These are phyloP conservation scores for Pseudonaja textilis DNA, from an alignment of 2,113 vertebrate genomes.

Conservation along the genomic window DNA sequence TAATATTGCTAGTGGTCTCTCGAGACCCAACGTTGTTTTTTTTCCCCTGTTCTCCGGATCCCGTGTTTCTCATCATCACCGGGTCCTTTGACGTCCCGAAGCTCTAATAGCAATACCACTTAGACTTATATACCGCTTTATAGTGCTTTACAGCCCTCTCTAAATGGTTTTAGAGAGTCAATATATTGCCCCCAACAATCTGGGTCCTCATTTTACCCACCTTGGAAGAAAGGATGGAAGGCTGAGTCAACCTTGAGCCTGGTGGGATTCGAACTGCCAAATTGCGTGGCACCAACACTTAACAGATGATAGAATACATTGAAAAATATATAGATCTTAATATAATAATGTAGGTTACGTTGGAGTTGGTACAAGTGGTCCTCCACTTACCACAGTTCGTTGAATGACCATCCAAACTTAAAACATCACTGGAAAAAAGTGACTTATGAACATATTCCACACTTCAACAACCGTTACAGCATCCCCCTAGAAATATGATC, in stretches of 20 bases:
- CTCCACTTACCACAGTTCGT: background rate
- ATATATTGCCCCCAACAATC: no score
- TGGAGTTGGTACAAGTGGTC: background rate
- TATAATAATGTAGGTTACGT: background rate
- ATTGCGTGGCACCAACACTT: background rate
- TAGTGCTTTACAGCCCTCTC: no score
- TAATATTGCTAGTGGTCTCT: background rate
- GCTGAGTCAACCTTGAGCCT: no score
- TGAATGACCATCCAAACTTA: background rate
- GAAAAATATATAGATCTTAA: background rate
- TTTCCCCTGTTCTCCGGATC: background rate
- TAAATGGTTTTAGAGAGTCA: no score
- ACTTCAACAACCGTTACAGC: background rate
- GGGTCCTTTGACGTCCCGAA: background rate
- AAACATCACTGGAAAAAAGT: background rate
- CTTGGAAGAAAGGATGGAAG: no score
- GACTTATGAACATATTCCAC: background rate
- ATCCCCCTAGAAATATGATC: background rate
- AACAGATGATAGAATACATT: background rate
- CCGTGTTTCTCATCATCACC: background rate
- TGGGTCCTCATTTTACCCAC: no score
- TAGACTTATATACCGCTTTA: no score
- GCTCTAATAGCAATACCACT: background rate
- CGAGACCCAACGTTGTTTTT: background rate
- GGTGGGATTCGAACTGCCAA: no score